Evolutionary conservation across 1,140 invertebrate genomes (phyloP), one percentile per base, ranked within the genome.

Genomic region (Orchesella cincta): DNA sequence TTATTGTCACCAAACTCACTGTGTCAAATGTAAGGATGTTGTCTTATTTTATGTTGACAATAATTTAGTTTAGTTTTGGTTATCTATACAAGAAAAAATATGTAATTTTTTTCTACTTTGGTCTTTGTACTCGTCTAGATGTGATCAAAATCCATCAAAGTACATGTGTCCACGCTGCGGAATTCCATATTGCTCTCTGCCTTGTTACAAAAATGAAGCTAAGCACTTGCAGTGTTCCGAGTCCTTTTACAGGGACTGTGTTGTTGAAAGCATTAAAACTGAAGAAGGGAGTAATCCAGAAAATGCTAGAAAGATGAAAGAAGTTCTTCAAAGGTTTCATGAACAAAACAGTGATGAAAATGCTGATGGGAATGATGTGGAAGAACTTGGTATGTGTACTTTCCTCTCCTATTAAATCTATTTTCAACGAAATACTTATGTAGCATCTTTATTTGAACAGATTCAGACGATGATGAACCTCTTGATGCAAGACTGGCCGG

Each of bases 91-190:
- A n/a, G n/a, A n/a, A n/a, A n/a, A n/a, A n/a, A n/a, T n/a, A n/a
- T n/a, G n/a, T n/a, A n/a, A n/a, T n/a, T n/a, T n/a, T n/a, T n/a
- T n/a, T n/a, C n/a, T n/a, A n/a, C n/a, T n/a, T n/a, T n/a, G n/a
- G n/a, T n/a, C n/a, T n/a, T n/a, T n/a, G n/a, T n/a, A 23, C 88
- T 57, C 26, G 39, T 88, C 52, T 82, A 93, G 92, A 73, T 94
- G 92, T 83, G 84, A 89, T 2, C 83, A 83, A 54, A 86, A 83
- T 1, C 33, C 81, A 36, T 88, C 88, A 28, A 91, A 90, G 84
- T 95, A 97, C 83, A 90, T 91, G 70, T 97, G 95, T 84, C 94
- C 95, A 29, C 88, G 90, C 82, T 97, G 95, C 84, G 91, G 91
- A 81, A 84, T 91, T n/a, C 84, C 86, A 0, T 98, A 96, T 83